Evolutionary conservation across 2,113 vertebrate genomes (phyloP), one percentile per base, ranked within the genome.

Genomic region (Percina caprodes): DNA sequence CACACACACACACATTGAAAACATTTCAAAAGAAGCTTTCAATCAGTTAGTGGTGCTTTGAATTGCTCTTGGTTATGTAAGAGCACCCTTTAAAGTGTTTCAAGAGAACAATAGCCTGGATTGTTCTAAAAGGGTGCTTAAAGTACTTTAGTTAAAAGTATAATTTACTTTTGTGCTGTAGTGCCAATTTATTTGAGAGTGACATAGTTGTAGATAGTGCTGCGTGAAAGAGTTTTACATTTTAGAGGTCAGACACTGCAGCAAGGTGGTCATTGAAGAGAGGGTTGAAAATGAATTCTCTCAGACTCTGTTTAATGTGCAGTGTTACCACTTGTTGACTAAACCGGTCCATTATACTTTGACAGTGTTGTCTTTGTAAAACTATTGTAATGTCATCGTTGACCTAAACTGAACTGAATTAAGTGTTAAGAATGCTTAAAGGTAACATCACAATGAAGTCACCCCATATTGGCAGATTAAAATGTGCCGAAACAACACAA

Each of bases 161-260:
- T 51, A 14, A 48, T 73, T 16, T 11, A 56, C 13, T n/a, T 62
- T n/a, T 23, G 48, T 71, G 10, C 19, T 35, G 24, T 56, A 55
- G 59, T 71, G 73, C 23, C 60, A 18, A 65, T 75, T 45, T 51
- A 55, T 39, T 46, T 45, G 7, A 51, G n/a, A 56, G 18, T n/a
- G 24, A 23, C 52, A 26, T 15, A 26, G 39, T 76, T 48, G 63
- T 10, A 33, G 24, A 48, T 4, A 67, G 39, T 33, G 39, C 51
- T 13, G 24, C 4, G 46, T 58, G 13, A 23, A 77, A 18, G 39
- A 33, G 51, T 26, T 71, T 58, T 26, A 30, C 39, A 23, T 23
- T 55, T 75, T 75, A 45, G 55, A 75, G 61, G 51, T 24, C 49
- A 45, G 26, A 42, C 15, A 23, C 9, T 42, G 72, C 46, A 19